Evolutionary conservation across 1,140 invertebrate species (phyloP).

Genomic region (Zaprionus lachaisei): DNA sequence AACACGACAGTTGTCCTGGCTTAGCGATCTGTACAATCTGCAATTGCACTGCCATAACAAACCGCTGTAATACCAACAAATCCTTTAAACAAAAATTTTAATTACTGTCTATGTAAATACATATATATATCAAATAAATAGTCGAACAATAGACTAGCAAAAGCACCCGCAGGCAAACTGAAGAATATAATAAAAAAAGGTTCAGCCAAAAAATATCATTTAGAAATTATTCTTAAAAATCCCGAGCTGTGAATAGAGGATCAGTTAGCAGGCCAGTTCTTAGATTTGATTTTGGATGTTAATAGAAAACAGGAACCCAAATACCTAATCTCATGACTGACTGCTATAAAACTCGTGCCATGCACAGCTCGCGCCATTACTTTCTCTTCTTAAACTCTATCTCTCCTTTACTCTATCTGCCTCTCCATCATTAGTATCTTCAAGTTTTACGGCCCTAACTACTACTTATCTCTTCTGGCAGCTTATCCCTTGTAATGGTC

Average conservation of each 20-base stretch:
- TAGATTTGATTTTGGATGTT: neutral
- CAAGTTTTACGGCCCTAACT: neutral
- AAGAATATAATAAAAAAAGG: conserved; percentile 55
- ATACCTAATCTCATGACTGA: neutral
- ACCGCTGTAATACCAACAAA: conserved; percentile 29
- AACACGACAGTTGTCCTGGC: conserved; percentile 1
- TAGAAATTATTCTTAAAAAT: conserved; percentile 28
- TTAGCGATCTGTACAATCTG: conserved; percentile 8
- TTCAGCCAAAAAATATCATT: conserved; percentile 84
- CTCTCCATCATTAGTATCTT: neutral
- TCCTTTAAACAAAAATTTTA: conserved; percentile 27
- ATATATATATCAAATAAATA: conserved; percentile 6
- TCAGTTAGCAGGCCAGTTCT: neutral
- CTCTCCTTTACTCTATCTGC: neutral
- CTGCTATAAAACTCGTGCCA: neutral
- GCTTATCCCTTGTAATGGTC: conserved; percentile 5
- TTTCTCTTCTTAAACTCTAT: neutral
- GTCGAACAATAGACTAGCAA: conserved; percentile 12
- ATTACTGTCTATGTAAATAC: conserved; percentile 27
- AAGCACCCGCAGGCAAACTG: conserved; percentile 31
- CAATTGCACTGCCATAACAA: conserved; percentile 44
- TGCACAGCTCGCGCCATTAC: conserved; percentile 17
- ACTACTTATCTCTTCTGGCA: conserved; percentile 9
- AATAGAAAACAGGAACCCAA: neutral
- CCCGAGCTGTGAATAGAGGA: conserved; percentile 20